phyloP scores from a whole-genome alignment of 2,113 vertebrate genomes.

The Oryzias javanicus region DNA sequence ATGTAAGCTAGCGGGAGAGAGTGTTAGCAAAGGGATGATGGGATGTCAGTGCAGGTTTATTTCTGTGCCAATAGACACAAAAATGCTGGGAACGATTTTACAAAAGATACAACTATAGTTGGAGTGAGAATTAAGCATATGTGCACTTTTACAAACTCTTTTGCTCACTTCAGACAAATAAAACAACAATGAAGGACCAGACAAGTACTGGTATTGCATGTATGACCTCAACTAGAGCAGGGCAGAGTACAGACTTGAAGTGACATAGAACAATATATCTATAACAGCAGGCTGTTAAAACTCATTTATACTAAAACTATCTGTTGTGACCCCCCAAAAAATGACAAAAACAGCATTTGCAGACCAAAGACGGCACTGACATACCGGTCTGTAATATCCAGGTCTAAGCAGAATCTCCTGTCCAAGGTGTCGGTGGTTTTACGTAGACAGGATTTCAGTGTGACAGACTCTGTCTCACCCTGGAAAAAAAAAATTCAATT shows the following conservation, averaged over 20 bases:
- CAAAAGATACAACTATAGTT: no score
- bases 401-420: constrained; percentile 93
- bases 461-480: constrained; percentile 89
- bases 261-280: constrained; percentile 46
- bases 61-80: no score
- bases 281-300: constrained; percentile 20
- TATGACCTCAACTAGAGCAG: constrained; percentile 34
- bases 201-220: constrained; percentile 40
- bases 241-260: constrained; percentile 24
- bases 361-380: not conserved
- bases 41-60: no score
- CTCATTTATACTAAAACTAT: no score
- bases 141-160: no score
- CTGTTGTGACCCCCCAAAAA: no score
- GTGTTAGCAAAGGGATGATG: no score
- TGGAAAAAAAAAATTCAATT: constrained; percentile 58
- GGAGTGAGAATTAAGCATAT: no score
- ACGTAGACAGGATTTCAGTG: constrained; percentile 86
- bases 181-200: constrained; percentile 15
- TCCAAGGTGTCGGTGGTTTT: constrained; percentile 87
- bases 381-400: constrained; percentile 93
- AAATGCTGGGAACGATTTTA: no score
- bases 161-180: no score
- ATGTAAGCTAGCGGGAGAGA: no score
- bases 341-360: no score